Base-by-base conservation (phyloP, 2,888 invertebrate genomes). In the Teinopalpus imperialis region DNA sequence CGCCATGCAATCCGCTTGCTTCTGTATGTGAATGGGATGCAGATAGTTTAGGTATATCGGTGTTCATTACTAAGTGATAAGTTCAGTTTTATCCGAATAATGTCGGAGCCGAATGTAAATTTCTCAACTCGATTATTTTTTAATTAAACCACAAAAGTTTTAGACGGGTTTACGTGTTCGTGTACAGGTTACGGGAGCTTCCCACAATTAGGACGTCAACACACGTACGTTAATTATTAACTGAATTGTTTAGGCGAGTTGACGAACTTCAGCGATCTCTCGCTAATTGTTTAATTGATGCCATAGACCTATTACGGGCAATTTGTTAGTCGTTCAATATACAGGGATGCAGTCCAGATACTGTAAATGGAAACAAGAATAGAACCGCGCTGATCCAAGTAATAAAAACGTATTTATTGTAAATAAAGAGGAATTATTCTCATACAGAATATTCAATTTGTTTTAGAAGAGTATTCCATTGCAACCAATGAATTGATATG, bases 231-330 rank as follows among this genome's bases (percentile, higher is more conserved):
- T 45, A 45, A 39, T 45, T 45, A 45, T 45, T 39, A 45, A 45
- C 27, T 32, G 44, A 45, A 45, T 45, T 45, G 44, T 45, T 45
- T 45, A 45, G 32, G 24, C 26, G 39, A 45, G 44, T 45, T 45
- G 44, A 45, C 44, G 44, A 45, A 45, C 44, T 45, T 32, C 39
- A n/a, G 31, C 44, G 31, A 45, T 45, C 44, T 39, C 39, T 26
- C 44, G 26, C 44, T 45, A 45, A 45, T 45, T 45, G 44, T 45
- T 45, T 45, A 39, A 45, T 45, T 39, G 31, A 39, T 45, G 20
- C 44, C 10, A 36, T 32, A 14, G 27, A 44, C 37, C 39, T 44
- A 37, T 44, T 44, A 44, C 44, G 20, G 18, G 9, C 31, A 39
- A 44, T 44, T 44, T 37, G 44, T 37, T 37, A 37, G 13, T 31